Base-by-base conservation (phyloP, 2,888 invertebrate species). In the Nesidiocoris tenuis region DNA sequence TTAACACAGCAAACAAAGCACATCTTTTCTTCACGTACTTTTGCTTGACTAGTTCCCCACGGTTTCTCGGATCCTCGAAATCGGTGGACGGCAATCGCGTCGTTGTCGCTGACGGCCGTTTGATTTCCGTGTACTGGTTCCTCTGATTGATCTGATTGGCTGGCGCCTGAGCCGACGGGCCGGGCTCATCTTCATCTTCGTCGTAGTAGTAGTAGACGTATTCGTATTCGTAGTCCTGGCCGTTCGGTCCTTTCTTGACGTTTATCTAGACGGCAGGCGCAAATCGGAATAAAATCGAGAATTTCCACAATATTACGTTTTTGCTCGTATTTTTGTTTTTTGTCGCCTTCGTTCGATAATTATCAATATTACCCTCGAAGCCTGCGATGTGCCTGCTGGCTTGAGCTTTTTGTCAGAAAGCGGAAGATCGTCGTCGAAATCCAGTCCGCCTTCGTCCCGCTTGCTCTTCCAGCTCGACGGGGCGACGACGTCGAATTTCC, bases 181-280 rank as follows among this genome's bases (percentile, higher is more conserved):
- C 76, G 19, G 77, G 77, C 5, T 84, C 83, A 77, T 86, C 87
- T 65, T 89, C 89, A 19, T 91, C 92, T 1, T 92, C 93, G 81
- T 94, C 93, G 81, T 93, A 92, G 81, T 95, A 95, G 82, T 95
- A 95, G 82, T 95, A 95, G 23, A 95, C 92, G 82, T 95, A 95
- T 83, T 95, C 95, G 82, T 94, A 95, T 83, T 95, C 95, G 82
- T 94, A 94, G 82, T 95, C 94, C 83, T 94, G 91, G 16, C 93
- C 94, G 82, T 94, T 94, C 2, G 80, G 79, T 17, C 93, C 94
- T 82, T 94, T 94, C 82, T 94, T 93, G 39, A 94, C 90, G 86
- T 94, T 90, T 80, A 70, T 18, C 70, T 70, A 25, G 16, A 66
- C 22, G 19, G 92, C 90, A 77, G 91, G 86, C 0, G 91, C 91